Evolutionary conservation across 1,140 invertebrate species (phyloP).

Genomic region (Spodoptera frugiperda): DNA sequence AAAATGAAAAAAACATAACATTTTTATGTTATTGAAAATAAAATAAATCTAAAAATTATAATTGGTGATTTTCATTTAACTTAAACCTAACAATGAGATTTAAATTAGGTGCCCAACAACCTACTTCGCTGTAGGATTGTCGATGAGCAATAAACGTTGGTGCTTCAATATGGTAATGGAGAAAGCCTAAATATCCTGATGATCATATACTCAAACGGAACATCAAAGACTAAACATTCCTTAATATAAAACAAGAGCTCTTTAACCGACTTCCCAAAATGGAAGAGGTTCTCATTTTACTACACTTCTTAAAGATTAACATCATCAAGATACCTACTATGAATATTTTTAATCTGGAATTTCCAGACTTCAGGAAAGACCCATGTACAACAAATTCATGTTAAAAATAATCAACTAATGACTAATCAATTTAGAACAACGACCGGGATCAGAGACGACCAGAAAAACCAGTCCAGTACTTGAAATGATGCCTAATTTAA

Average conservation of each 20-base stretch:
- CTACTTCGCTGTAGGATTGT: no score
- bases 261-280: no score
- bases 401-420: neutral
- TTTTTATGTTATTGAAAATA: constrained; percentile 88
- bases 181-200: no score
- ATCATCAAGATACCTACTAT: neutral
- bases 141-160: no score
- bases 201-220: no score
- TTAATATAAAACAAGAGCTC: neutral
- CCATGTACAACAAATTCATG: neutral
- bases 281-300: no score
- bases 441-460: constrained; percentile 48
- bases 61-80: constrained; percentile 57
- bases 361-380: neutral
- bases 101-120: no score
- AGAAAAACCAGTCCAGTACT: constrained; percentile 52
- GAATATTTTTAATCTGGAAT: no score
- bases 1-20: constrained; percentile 86
- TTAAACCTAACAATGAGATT: neutral
- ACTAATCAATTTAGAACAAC: constrained; percentile 45
- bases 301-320: neutral
- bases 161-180: neutral
- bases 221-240: neutral
- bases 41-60: constrained; percentile 86
- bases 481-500: constrained; percentile 46